Base-by-base conservation (phyloP, 2,888 invertebrate genomes). In the Agrenia bidenticulata region DNA sequence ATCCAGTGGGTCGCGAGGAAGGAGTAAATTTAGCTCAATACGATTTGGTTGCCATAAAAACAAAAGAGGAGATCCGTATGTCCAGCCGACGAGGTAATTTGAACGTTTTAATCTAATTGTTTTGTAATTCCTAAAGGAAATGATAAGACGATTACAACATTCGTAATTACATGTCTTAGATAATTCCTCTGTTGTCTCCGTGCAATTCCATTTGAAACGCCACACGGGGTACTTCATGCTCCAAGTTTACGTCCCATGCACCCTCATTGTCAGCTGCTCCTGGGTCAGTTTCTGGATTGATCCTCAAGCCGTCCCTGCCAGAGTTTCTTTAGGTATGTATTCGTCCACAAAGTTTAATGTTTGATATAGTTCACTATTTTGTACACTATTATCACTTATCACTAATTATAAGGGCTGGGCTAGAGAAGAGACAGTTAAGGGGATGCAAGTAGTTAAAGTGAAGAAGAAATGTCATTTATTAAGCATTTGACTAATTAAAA, bases 251-350 rank as follows among this genome's bases (percentile, higher is more conserved):
- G 81, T 86, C 24, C 86, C 86, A 5, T 85, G 85, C 72, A 84
- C 84, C 39, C 80, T 86, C 41, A 86, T 86, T 66, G 86, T 86
- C 9, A 85, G 84, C 82, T 80, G 85, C 60, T 85, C 85, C 11
- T 86, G 86, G 86, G 85, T 86, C 15, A 83, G 83, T 15, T 86
- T 86, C 78, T 86, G 86, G 86, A 85, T 86, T 71, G 85, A 86
- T 78, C 85, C 86, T 69, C 84, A 85, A 72, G 86, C 86, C n/a
- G 86, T 85, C 0, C 85, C 86, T 7, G 86, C 86, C 21, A 77
- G 86, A 65, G 86, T 86, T 1, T 83, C 84, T 2, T 77, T 86
- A 63, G 86, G 85, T 85, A 75, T 77, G 45, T 19, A 15, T 5
- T 19, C 39, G 15, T 39, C 15, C 15, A 15, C 39, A 39, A n/a